A percentile compares a stretch with the other conserved stretches of the same genome.
These are phyloP conservation scores for Acrossocheilus wenchowensis DNA, from an alignment of 2,797 vertebrate species.

Conservation along the genomic window DNA sequence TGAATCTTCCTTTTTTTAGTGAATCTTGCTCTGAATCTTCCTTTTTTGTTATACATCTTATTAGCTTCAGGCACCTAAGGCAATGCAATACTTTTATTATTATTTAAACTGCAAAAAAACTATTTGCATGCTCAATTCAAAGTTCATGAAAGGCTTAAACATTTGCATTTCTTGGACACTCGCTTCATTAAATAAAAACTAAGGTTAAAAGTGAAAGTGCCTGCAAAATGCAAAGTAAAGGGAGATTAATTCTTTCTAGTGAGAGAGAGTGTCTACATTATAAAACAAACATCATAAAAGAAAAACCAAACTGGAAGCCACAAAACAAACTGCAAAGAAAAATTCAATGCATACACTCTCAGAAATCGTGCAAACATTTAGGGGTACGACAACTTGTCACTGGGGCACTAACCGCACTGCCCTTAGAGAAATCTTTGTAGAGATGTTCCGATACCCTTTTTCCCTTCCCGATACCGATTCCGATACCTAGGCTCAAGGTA, in stretches of 20 bases:
- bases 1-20: background rate
- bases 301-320: background rate
- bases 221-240: background rate
- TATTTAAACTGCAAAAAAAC: background rate
- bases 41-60: background rate
- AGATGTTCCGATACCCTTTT: too few species aligned
- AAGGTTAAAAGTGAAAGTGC: background rate
- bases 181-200: background rate
- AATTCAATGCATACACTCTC: background rate
- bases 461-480: too few species aligned
- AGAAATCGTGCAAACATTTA: background rate
- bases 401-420: background rate
- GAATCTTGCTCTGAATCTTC: too few species aligned
- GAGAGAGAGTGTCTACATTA: background rate
- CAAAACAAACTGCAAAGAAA: background rate
- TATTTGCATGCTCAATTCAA: constrained; percentile 15
- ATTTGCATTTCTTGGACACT: constrained; percentile 6
- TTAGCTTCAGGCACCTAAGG: background rate
- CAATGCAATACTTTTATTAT: background rate
- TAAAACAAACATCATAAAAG: background rate
- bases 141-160: background rate
- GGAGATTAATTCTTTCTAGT: background rate
- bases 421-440: background rate
- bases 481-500: too few species aligned
- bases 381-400: background rate